phyloP scores from a whole-genome alignment of 2,888 invertebrate species.

The Tiliacea aurago region DNA sequence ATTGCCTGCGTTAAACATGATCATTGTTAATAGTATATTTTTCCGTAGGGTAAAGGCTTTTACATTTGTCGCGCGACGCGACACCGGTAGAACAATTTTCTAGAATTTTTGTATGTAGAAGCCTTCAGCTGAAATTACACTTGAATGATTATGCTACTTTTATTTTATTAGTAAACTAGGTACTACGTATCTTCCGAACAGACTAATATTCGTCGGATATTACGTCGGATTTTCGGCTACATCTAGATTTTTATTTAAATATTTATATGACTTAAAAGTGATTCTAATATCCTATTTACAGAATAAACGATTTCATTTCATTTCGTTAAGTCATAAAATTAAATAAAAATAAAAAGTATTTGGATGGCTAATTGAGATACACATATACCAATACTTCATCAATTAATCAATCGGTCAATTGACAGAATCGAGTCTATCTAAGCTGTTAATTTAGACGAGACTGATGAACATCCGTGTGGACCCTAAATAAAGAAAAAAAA shows the following conservation, averaged over 20 bases:
- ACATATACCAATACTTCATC: constrained; percentile 20
- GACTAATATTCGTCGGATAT: not conserved
- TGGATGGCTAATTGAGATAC: constrained; percentile 54
- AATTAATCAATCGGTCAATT: constrained; percentile 40
- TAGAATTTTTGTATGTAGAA: too few species aligned
- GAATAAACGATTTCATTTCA: too few species aligned
- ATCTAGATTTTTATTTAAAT: too few species aligned
- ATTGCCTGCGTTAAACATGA: not conserved
- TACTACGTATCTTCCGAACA: not conserved
- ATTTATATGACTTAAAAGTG: too few species aligned
- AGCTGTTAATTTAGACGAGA: constrained; percentile 26
- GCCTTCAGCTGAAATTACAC: not conserved
- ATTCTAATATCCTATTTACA: too few species aligned
- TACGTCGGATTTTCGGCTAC: too few species aligned
- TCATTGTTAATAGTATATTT: not conserved
- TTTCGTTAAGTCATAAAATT: not conserved
- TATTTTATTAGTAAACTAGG: not conserved
- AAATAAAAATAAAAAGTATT: not conserved
- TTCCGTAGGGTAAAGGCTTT: not conserved
- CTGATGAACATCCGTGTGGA: constrained; percentile 53
- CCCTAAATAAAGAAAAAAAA: constrained; percentile 61
- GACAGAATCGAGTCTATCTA: constrained; percentile 39
- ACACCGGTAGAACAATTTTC: too few species aligned
- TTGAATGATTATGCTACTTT: not conserved
- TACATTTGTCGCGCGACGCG: too few species aligned